Base-by-base conservation (phyloP, 2,113 vertebrate genomes). In the Atractosteus spatula region DNA sequence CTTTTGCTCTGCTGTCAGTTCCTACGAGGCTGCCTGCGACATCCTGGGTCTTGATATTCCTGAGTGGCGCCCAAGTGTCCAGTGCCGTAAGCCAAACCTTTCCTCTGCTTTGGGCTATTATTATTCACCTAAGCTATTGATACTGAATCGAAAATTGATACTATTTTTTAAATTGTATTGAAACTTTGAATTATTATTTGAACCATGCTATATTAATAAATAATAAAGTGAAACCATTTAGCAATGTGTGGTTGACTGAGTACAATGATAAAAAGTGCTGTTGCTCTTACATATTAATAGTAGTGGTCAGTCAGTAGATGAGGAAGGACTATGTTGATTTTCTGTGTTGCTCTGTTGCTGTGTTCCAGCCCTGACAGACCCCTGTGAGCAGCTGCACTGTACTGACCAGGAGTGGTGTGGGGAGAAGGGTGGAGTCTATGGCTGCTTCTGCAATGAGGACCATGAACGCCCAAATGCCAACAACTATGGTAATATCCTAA, bases 1-100 rank as follows among this genome's bases (percentile, higher is more conserved):
- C 80, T 68, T 83, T 47, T 87, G 88, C 8, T 77, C 81, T 8
- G 75, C 77, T 0, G 76, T 88, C 11, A 81, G 83, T 4, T 76
- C 82, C 64, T 87, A 86, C 3, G 82, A 86, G 8, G 77, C 3
- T 54, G 78, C 76, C 7, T 88, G 87, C 13, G 13, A 74, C 4
- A 41, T 76, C 13, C 3, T 75, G 0, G 81, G 67, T 0, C 7
- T 88, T 7, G 3, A 66, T 11, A 69, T 86, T 69, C 47, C 81
- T 0, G 76, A 85, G 2, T 88, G 90, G 87, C 71, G 69, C 41
- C 29, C 68, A 0, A 62, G n/a, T 63, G 74, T 84, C 29, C 45
- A 61, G 0, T 89, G 86, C 76, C 72, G 83, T 88, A 83, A 47
- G 85, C 78, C 61, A 45, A 6, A 8, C 29, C 11, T 16, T 8